Conservation (phyloP, 2,113 vertebrate species). For the Notechis scutatus region DNA sequence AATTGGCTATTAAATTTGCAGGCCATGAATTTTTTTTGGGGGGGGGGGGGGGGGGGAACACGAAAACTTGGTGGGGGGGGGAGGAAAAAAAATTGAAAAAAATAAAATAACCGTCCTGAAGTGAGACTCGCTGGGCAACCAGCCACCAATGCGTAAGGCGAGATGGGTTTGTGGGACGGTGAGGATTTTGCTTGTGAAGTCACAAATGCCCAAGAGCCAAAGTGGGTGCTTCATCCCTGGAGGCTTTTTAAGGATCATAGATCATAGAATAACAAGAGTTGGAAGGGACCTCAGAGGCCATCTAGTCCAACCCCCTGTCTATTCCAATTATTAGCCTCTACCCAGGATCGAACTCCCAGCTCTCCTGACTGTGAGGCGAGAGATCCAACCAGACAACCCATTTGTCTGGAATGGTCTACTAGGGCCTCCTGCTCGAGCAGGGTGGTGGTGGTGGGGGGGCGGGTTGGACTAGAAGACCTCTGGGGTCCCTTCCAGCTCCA, state of each 20-base stretch:
- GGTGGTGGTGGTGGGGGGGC: no score
- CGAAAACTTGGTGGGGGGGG: background rate
- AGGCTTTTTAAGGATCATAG: background rate
- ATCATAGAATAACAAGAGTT: no score
- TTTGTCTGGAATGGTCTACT: no score
- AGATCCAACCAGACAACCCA: no score
- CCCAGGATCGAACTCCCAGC: no score
- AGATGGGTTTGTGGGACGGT: background rate
- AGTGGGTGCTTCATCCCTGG: background rate
- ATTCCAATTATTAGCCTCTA: no score
- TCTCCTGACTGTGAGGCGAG: no score
- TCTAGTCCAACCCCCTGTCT: no score
- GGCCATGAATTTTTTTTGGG: background rate
- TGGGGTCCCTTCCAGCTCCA: no score
- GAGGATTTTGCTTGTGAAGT: background rate
- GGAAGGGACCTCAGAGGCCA: no score
- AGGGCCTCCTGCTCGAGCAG: no score
- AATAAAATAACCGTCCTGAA: background rate
- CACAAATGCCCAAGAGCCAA: background rate
- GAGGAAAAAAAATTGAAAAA: background rate
- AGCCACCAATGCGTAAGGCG: background rate
- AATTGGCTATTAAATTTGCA: background rate
- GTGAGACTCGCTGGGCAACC: background rate
- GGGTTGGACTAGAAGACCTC: no score
- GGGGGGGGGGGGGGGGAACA: background rate